phyloP scores from a whole-genome alignment of 2,797 vertebrate species.

The Leptodactylus fallax region DNA sequence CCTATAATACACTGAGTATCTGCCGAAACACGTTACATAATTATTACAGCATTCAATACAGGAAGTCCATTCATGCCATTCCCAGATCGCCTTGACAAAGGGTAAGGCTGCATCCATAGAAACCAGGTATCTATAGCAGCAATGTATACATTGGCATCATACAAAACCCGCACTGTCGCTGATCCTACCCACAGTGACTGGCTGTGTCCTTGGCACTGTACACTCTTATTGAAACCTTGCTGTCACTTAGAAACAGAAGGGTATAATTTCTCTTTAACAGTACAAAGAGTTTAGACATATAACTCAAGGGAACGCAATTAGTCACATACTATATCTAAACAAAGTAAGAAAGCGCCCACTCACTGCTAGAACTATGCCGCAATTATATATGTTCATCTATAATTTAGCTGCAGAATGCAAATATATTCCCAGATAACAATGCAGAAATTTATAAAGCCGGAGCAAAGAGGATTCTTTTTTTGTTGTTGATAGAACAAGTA shows the following conservation, averaged over 20 bases:
- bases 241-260: slow-evolving; percentile 23
- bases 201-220: not conserved
- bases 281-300: slow-evolving; percentile 18
- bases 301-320: slow-evolving; percentile 29
- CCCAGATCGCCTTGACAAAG: not conserved
- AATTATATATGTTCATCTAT: slow-evolving; percentile 8
- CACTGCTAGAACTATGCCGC: slow-evolving; percentile 12
- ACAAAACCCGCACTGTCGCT: not conserved
- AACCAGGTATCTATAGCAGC: not conserved
- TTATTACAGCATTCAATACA: too few species aligned
- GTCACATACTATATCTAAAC: slow-evolving; percentile 23
- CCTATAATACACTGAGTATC: not conserved
- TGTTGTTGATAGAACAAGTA: not conserved
- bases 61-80: not conserved
- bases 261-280: slow-evolving; percentile 28
- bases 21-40: not conserved
- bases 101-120: not conserved
- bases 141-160: not conserved
- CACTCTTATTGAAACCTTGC: not conserved
- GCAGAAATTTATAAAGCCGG: not conserved
- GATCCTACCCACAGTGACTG: not conserved
- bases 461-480: not conserved
- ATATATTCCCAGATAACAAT: slow-evolving; percentile 14
- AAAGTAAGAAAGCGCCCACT: slow-evolving; percentile 33
- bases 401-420: slow-evolving; percentile 14